phyloP scores from a whole-genome alignment of 30 jellyfish, hydroid and myxozoan genomes.

The Nemopilema nomurai region DNA sequence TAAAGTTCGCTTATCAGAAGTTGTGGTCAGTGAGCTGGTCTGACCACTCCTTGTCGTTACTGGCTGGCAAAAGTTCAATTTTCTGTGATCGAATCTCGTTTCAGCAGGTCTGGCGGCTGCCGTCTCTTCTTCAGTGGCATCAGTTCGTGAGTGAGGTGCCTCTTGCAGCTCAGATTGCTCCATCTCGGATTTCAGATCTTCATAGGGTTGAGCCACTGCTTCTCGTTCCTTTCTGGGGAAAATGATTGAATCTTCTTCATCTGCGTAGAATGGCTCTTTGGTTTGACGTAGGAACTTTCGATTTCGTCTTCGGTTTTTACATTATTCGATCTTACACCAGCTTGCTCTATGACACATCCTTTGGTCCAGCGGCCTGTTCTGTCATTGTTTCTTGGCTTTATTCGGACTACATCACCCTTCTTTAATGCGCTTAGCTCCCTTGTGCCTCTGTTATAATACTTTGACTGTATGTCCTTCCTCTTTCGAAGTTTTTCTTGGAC shows the following conservation, averaged over 20 bases:
- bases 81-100: no score
- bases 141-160: neutral
- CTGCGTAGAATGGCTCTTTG: conserved; percentile 9
- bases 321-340: conserved; percentile 13
- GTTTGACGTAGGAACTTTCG: no score
- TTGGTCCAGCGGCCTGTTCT: conserved; percentile 34
- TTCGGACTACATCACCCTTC: conserved; percentile 45
- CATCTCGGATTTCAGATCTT: neutral
- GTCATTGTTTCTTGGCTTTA: conserved; percentile 19
- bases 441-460: conserved; percentile 32
- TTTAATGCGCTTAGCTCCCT: conserved; percentile 20
- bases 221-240: conserved; percentile 4
- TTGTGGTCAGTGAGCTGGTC: no score
- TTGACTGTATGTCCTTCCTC: conserved; percentile 6
- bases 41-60: no score
- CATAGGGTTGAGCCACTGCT: neutral
- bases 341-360: conserved; percentile 15
- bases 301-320: conserved; percentile 44
- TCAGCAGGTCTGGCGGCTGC: no score
- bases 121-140: no score
- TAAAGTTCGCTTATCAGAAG: no score
- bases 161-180: neutral
- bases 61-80: no score
- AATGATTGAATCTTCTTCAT: conserved; percentile 10
- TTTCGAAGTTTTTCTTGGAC: conserved; percentile 8